Evolutionary conservation across 2,113 vertebrate genomes (phyloP), one percentile per base, ranked within the genome.

Genomic region (Triplophysa dalaica): DNA sequence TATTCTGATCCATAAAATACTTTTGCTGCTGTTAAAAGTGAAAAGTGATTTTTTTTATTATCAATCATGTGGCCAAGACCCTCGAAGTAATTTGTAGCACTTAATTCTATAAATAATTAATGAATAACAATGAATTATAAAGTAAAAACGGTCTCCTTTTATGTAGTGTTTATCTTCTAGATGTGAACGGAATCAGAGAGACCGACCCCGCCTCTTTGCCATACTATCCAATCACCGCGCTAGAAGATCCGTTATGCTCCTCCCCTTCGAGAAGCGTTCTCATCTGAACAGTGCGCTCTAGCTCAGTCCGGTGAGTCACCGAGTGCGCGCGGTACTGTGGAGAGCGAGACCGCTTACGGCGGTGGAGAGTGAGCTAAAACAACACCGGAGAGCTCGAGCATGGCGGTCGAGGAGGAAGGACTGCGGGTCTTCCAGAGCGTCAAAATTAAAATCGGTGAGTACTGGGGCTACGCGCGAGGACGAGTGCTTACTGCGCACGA

Each of bases 391-490:
- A 75, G 75, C 87, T 70, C 76, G 68, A 93, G 91, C 85, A 98
- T 98, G 96, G 96, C 96, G 92, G 95, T 96, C 85, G 96, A 97
- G 87, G 96, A 98, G 88, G 96, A 97, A 93, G 96, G 96, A 83
- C 95, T 98, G 6, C 94, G 96, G 81, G 94, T 98, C 78, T 97
- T 98, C 83, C 96, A 98, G 90, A 98, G 96, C 93, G 96, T 98
- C 88, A 95, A 92, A 93, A 97, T 98, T 89, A 98, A 98, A 92
- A 97, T 98, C 87, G 96, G 96, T 98, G 91, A 93, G 92, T 22
- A 17, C 13, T 17, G 22, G 6, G 24, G 22, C 2, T 8, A 11
- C 24, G 26, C 16, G 14, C 12, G 11, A 72, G 38, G 86, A 86
- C 82, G 85, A 84, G 78, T 79, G 67, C 33, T 41, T 70, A 58